Percentiles rank a stretch among this genome's conserved stretches.
These are phyloP conservation scores for Pelodytes ibericus DNA, from an alignment of 2,797 vertebrate genomes.

Conservation along the genomic window DNA sequence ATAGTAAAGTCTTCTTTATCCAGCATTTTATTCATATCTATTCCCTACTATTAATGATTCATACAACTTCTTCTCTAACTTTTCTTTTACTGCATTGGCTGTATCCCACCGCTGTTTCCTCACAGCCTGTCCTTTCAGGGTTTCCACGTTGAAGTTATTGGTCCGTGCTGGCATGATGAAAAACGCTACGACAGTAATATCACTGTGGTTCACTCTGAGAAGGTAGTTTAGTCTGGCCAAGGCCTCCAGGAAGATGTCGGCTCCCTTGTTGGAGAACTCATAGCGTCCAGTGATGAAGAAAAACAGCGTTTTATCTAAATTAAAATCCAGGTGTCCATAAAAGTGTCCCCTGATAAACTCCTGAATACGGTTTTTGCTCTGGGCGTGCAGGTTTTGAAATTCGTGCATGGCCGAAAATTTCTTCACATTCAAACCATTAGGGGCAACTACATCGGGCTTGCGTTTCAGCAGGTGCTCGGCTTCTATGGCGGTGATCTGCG, in stretches of 20 bases:
- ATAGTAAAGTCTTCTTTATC: constrained; percentile 94
- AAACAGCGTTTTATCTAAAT: constrained; percentile 91
- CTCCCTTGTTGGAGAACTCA: constrained; percentile 93
- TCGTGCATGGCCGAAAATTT: constrained; percentile 96
- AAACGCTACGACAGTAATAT: constrained; percentile 85
- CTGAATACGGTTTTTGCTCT: constrained; percentile 91
- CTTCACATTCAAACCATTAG: constrained; percentile 91
- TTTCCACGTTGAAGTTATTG: constrained; percentile 95
- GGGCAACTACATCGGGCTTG: constrained; percentile 89
- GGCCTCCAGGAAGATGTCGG: constrained; percentile 88
- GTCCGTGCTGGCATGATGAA: constrained; percentile 95
- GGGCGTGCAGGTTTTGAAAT: constrained; percentile 94
- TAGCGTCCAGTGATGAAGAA: constrained; percentile 93
- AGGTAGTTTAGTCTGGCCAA: constrained; percentile 91
- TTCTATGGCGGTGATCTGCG: constrained; percentile 91
- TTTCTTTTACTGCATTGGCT: constrained; percentile 90
- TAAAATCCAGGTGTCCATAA: constrained; percentile 91
- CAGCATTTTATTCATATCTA: constrained; percentile 90
- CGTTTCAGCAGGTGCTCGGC: constrained; percentile 87
- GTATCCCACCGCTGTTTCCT: constrained; percentile 95
- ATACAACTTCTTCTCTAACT: constrained; percentile 92
- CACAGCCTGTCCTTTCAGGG: constrained; percentile 90
- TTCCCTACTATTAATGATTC: constrained; percentile 91
- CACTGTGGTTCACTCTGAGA: constrained; percentile 87
- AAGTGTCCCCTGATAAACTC: constrained; percentile 94